Base-by-base conservation (phyloP, 2,113 vertebrate genomes). In the Neoarius graeffei region DNA sequence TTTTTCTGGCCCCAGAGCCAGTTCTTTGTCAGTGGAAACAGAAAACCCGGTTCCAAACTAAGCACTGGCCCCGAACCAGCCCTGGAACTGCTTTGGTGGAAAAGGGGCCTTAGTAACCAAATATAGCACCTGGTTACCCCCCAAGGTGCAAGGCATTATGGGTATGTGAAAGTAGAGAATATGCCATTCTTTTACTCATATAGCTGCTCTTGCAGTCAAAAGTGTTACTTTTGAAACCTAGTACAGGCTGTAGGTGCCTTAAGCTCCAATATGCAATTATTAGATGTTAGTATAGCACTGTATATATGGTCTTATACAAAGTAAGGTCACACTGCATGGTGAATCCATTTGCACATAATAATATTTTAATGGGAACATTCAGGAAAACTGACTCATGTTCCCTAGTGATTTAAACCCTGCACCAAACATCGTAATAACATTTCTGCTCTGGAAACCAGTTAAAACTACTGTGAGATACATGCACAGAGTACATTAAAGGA, bases 271-370 rank as follows among this genome's bases (percentile, higher is more conserved):
- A 19, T 81, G 54, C 27, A n/a, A 8, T 56, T 56, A 57, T 80
- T 57, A 27, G 50, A 14, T 25, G 1, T 50, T 48, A 20, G 17
- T 50, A 20, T 48, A 48, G 67, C 7, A 30, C 4, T 42, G 73
- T 42, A 4, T 42, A 76, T 30, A 4, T 62, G 25, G 60, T 89
- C 73, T 64, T 87, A 83, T 89, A 79, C 64, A n/a, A 85, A 67
- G 62, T 50, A 50, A 56, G 59, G 85, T 42, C 67, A 71, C 73
- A 11, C 27, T 83, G 76, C 81, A 79, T 54, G 71, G 15, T 74
- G 19, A 64, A 50, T 13, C 17, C 14, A 42, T 76, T 85, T 85
- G 71, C 35, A 50, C 35, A 9, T 48, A 48, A 20, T 13, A 23
- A 20, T 23, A 8, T 62, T 42, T 85, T 50, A 73, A 73, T 60